Evolutionary conservation across 2,113 vertebrate genomes (phyloP).

Genomic region (Ariopsis seemanni): DNA sequence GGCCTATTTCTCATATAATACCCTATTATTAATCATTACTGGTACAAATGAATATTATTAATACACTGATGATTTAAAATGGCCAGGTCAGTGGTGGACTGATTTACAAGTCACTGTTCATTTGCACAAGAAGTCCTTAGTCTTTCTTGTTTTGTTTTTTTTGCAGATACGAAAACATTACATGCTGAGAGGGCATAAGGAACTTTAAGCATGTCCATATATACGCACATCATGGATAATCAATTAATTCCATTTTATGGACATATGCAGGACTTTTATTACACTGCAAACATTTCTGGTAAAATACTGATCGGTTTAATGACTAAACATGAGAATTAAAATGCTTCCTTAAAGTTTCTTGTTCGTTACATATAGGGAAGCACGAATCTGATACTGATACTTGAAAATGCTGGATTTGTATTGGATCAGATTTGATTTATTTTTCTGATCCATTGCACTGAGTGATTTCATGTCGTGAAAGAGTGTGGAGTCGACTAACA

Average conservation of each 20-base stretch:
- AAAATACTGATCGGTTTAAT: not conserved
- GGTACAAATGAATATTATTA: conserved; percentile 9
- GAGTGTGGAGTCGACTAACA: not conserved
- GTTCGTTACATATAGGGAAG: not conserved
- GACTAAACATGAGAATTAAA: not conserved
- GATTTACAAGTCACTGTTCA: not conserved
- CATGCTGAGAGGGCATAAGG: not conserved
- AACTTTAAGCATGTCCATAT: not conserved
- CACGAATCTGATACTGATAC: not conserved
- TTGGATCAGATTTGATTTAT: not conserved
- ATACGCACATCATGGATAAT: not conserved
- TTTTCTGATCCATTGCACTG: not conserved
- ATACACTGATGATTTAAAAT: conserved; percentile 4
- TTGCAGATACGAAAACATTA: not conserved
- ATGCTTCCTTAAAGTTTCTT: not conserved
- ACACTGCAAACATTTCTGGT: not conserved
- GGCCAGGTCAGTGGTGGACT: not conserved
- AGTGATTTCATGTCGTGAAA: not conserved
- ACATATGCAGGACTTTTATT: not conserved
- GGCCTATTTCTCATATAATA: not conserved
- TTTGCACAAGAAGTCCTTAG: not conserved
- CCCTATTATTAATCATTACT: conserved; percentile 8
- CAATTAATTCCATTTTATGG: not conserved
- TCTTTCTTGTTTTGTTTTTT: not conserved
- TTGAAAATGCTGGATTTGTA: not conserved